A percentile compares a stretch with the other conserved stretches of the same genome.
Evolutionary conservation across 2,888 invertebrate species (phyloP).

Genomic region (Tiliacea aurago): DNA sequence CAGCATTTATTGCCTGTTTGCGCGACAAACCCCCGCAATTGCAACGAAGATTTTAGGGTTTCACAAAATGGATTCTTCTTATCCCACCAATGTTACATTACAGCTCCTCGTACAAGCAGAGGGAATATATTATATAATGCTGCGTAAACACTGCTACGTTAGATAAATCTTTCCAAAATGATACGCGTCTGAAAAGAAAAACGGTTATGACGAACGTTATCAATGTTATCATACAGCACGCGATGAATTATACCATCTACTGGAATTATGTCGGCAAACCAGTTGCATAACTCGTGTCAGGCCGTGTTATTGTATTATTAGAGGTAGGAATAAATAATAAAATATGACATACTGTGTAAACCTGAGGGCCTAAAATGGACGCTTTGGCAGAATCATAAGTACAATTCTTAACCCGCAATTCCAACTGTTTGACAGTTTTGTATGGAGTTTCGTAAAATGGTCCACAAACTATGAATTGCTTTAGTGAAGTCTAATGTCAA

Average conservation of each 20-base stretch:
- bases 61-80: conserved; percentile 78
- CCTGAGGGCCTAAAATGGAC: no score
- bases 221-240: conserved; percentile 50
- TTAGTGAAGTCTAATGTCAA: no score
- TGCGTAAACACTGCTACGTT: conserved; percentile 75
- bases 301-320: neutral
- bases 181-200: conserved; percentile 67
- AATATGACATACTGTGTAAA: no score
- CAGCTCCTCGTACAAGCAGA: conserved; percentile 68
- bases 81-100: conserved; percentile 74
- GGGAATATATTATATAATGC: conserved; percentile 77
- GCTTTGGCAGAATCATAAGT: no score
- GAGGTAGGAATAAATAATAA: neutral
- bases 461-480: no score
- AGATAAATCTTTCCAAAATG: conserved; percentile 73
- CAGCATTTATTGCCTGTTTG: conserved; percentile 79
- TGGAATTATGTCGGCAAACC: conserved; percentile 42
- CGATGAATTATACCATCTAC: conserved; percentile 54
- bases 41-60: conserved; percentile 80
- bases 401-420: no score
- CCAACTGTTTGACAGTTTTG: no score
- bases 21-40: conserved; percentile 79
- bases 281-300: conserved; percentile 3
- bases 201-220: conserved; percentile 61
- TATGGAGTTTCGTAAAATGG: no score